A percentile compares a stretch with the other conserved stretches of the same genome.
Conservation (phyloP, 2,888 invertebrate species). For the Caenorhabditis macrosperma region DNA sequence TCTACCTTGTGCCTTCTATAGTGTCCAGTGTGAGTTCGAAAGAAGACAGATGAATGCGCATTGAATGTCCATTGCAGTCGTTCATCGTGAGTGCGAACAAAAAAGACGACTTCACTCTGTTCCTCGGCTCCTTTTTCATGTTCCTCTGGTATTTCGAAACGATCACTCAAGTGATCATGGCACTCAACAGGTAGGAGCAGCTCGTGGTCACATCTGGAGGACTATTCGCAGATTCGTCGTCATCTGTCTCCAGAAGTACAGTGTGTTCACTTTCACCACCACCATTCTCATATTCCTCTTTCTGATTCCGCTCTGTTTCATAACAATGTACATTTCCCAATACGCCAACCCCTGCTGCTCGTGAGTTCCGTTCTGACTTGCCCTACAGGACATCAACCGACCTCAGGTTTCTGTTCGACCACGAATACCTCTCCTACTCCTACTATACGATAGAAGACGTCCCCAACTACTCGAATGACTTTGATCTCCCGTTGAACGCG, state of each 20-base stretch:
- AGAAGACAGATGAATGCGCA: not conserved
- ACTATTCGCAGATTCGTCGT: conserved; percentile 49
- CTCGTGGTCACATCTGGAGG: not conserved
- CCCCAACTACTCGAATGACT: conserved; percentile 61
- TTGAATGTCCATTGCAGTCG: not conserved
- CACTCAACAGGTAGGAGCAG: conserved; percentile 45
- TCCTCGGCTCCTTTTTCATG: conserved; percentile 57
- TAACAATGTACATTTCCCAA: conserved; percentile 49
- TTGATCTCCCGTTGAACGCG: conserved; percentile 61
- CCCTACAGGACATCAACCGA: not conserved
- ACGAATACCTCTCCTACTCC: conserved; percentile 57
- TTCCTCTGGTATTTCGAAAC: conserved; percentile 60
- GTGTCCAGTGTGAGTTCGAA: conserved; percentile 40
- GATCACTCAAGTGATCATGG: conserved; percentile 57
- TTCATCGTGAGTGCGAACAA: conserved; percentile 10
- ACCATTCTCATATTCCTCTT: conserved; percentile 29
- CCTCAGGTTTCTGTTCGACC: conserved; percentile 58
- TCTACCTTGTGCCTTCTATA: conserved; percentile 57
- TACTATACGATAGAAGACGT: conserved; percentile 36
- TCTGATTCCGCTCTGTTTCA: conserved; percentile 45
- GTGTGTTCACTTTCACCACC: conserved; percentile 32
- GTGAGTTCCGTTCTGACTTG: conserved; percentile 25
- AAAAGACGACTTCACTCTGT: conserved; percentile 6
- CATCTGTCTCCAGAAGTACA: conserved; percentile 43
- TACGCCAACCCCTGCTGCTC: conserved; percentile 60